A percentile compares a stretch with the other conserved stretches of the same genome.
Conservation (phyloP, 2,113 vertebrate species). For the Isurus oxyrinchus region DNA sequence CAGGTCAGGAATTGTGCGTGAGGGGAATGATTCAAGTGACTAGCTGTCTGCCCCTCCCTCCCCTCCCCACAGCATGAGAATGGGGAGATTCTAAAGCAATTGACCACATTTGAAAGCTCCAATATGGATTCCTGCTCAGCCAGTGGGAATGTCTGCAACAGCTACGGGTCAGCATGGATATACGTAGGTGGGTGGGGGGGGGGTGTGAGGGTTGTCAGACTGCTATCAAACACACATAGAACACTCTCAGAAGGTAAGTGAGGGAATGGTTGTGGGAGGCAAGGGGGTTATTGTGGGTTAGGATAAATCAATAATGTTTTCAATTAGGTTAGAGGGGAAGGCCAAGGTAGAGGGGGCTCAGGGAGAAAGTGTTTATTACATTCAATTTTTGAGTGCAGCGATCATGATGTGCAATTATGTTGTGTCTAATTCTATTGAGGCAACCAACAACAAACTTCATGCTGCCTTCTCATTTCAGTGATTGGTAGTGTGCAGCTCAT, state of each 20-base stretch:
- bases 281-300: too few species aligned
- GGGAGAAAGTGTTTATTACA: not conserved
- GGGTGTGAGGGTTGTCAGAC: not conserved
- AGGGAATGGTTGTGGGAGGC: not conserved
- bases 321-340: not conserved
- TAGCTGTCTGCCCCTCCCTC: not conserved
- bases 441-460: too few species aligned
- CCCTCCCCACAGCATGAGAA: not conserved
- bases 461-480: too few species aligned
- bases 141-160: not conserved
- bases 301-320: not conserved
- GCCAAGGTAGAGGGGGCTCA: not conserved
- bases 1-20: not conserved
- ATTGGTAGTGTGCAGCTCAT: too few species aligned
- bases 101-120: not conserved
- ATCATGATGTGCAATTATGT: too few species aligned
- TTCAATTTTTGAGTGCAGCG: too few species aligned
- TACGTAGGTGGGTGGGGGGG: too few species aligned
- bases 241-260: not conserved
- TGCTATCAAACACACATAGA: not conserved
- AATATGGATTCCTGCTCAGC: not conserved
- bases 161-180: not conserved
- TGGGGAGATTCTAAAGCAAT: not conserved
- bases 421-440: too few species aligned
- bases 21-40: not conserved